Conservation (phyloP, 2,888 invertebrate genomes). For the Xestoiulus laeticollis region DNA sequence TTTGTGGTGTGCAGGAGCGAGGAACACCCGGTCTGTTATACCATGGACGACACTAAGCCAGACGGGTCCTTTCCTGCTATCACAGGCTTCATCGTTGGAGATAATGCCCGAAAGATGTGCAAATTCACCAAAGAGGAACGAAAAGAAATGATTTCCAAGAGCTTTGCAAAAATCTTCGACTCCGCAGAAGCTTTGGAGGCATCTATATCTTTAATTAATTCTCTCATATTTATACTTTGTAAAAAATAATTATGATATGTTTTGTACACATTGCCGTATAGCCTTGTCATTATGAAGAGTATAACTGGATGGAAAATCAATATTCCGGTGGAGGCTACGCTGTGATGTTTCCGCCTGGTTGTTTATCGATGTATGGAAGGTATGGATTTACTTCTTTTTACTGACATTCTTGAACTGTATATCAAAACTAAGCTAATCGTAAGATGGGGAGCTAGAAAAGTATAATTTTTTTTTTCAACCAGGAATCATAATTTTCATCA, state of each 20-base stretch:
- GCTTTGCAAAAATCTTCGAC: constrained; percentile 60
- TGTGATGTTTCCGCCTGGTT: constrained; percentile 62
- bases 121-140: constrained; percentile 60
- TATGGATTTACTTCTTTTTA: constrained; percentile 53
- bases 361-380: constrained; percentile 62
- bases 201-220: constrained; percentile 52
- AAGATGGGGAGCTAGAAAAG: too few relatives aligned
- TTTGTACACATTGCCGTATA: constrained; percentile 47
- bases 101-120: constrained; percentile 59
- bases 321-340: constrained; percentile 64
- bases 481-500: too few relatives aligned
- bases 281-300: constrained; percentile 62
- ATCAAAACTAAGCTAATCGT: too few relatives aligned
- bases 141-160: constrained; percentile 58
- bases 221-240: too few relatives aligned
- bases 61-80: constrained; percentile 60
- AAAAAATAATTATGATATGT: too few relatives aligned
- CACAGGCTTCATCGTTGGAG: constrained; percentile 61
- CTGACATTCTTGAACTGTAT: neutral
- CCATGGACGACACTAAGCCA: constrained; percentile 60
- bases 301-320: constrained; percentile 62
- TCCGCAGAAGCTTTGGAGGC: constrained; percentile 60
- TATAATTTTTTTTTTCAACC: too few relatives aligned
- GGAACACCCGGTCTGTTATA: constrained; percentile 58
- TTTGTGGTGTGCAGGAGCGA: constrained; percentile 57